Evolutionary conservation across 1,140 invertebrate species (phyloP).

Genomic region (Laupala kohalensis): DNA sequence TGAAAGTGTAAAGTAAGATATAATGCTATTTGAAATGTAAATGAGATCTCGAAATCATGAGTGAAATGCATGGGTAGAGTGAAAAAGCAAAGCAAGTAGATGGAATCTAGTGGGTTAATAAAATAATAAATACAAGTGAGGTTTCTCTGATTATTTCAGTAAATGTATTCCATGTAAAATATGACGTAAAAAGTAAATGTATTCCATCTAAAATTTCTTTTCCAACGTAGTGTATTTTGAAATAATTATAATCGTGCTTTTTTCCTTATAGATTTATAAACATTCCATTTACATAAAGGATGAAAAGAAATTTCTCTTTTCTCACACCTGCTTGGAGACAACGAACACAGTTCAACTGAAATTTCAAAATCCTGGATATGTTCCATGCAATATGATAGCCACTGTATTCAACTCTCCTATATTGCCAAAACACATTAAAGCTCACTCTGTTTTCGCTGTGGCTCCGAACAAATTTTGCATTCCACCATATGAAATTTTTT

Average conservation of each 20-base stretch:
- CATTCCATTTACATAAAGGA: slow-evolving; percentile 19
- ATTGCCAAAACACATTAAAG: neutral
- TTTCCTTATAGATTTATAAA: slow-evolving; percentile 6
- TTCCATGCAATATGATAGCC: slow-evolving; percentile 20
- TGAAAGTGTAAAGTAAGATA: no score
- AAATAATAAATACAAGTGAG: no score
- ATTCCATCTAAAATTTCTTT: neutral
- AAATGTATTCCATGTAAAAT: no score
- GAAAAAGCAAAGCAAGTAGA: no score
- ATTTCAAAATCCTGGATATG: slow-evolving; percentile 21
- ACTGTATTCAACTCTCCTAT: no score
- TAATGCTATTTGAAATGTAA: neutral
- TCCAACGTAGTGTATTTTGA: neutral
- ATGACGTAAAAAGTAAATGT: no score
- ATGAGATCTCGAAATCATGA: no score
- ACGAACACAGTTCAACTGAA: slow-evolving; percentile 18
- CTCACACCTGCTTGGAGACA: slow-evolving; percentile 18
- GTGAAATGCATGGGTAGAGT: no score
- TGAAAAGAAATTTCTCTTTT: slow-evolving; percentile 22
- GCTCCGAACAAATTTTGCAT: slow-evolving; percentile 18
- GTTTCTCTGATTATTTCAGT: no score
- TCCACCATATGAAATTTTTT: slow-evolving; percentile 19
- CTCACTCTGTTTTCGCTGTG: slow-evolving; percentile 20
- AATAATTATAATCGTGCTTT: slow-evolving; percentile 2
- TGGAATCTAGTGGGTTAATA: no score